A percentile compares a stretch with the other conserved stretches of the same genome.
Conservation (phyloP, 1,140 invertebrate genomes). For the Riptortus pedestris region DNA sequence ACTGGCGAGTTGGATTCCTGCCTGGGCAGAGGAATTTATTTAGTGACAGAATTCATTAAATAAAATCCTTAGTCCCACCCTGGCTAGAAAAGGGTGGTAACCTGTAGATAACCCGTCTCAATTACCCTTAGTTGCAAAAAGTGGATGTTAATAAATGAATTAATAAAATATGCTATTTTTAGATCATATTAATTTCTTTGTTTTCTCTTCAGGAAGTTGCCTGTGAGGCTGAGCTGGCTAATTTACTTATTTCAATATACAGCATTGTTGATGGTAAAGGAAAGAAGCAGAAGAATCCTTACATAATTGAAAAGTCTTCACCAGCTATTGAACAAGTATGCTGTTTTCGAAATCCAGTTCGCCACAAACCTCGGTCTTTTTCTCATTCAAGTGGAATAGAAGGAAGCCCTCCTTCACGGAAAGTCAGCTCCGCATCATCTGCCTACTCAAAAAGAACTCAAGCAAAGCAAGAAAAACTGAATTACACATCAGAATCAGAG, state of each 20-base stretch:
- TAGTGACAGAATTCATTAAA: no score
- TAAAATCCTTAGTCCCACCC: no score
- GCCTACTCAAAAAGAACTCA: conserved; percentile 29
- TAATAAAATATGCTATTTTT: no score
- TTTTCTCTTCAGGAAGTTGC: conserved; percentile 13
- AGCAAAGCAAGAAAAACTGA: conserved; percentile 27
- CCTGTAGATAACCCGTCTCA: no score
- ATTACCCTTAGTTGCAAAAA: no score
- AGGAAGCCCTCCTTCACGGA: conserved; percentile 15
- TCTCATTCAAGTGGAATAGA: conserved; percentile 18
- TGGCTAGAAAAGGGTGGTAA: no score
- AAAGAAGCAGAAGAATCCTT: background rate
- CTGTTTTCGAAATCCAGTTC: background rate
- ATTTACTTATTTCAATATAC: background rate
- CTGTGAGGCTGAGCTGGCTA: background rate
- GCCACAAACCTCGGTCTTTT: background rate
- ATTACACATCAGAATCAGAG: conserved; percentile 21
- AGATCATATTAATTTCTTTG: conserved; percentile 1
- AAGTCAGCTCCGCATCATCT: conserved; percentile 18
- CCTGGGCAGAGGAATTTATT: no score
- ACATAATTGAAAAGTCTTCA: background rate
- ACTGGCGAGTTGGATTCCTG: no score
- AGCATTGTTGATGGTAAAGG: background rate
- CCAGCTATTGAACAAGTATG: background rate
- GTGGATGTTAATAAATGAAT: no score